Conservation (phyloP, 1,140 invertebrate genomes). For the Dendrolimus punctatus region DNA sequence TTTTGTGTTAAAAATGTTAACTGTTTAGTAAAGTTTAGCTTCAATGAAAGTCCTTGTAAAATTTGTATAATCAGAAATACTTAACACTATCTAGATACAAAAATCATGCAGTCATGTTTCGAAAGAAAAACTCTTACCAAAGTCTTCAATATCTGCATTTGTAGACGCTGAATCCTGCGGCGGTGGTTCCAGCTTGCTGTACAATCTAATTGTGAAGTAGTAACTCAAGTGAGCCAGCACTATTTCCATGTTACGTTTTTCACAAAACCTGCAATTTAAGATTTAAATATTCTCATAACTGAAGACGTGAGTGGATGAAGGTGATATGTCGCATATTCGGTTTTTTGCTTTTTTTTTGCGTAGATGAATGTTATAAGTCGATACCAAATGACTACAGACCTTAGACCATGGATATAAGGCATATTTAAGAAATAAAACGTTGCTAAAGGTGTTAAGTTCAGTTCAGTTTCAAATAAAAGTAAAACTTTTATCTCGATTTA, state of each 20-base stretch:
- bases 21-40: too few species aligned
- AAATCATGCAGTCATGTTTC: neutral
- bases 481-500: too few species aligned
- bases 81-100: neutral
- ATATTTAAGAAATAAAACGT: slow-evolving; percentile 1
- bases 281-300: slow-evolving; percentile 4
- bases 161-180: slow-evolving; percentile 52
- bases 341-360: too few species aligned
- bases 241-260: slow-evolving; percentile 40
- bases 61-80: too few species aligned
- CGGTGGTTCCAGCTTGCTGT: slow-evolving; percentile 42
- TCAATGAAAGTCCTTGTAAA: too few species aligned
- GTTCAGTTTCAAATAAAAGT: too few species aligned
- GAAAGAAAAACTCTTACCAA: slow-evolving; percentile 21
- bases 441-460: neutral
- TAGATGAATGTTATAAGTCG: too few species aligned
- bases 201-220: slow-evolving; percentile 47
- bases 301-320: too few species aligned
- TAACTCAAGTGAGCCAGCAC: slow-evolving; percentile 45
- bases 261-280: slow-evolving; percentile 40
- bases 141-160: slow-evolving; percentile 54
- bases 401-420: too few species aligned
- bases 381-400: too few species aligned
- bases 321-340: too few species aligned
- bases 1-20: too few species aligned